These are phyloP conservation scores for Drosophila kurseongensis DNA, from an alignment of 1,140 invertebrate genomes.

Conservation along the genomic window DNA sequence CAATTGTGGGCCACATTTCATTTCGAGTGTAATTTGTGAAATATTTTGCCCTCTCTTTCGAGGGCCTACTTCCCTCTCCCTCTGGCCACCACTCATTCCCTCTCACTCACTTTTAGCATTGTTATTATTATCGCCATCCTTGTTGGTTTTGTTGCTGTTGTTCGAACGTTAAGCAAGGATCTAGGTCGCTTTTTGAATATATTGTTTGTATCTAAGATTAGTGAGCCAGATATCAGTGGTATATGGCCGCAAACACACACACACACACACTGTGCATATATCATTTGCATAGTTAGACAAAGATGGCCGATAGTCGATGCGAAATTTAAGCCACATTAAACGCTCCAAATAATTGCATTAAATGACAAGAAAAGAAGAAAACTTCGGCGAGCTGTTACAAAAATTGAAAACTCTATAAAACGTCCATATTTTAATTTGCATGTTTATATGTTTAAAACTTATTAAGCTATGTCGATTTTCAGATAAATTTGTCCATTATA, in stretches of 20 bases:
- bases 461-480: too few relatives aligned
- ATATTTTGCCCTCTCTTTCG: constrained; percentile 47
- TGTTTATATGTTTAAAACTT: too few relatives aligned
- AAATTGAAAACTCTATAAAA: too few relatives aligned
- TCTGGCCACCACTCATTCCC: constrained; percentile 1
- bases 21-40: constrained; percentile 69
- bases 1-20: constrained; percentile 59
- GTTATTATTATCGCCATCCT: constrained; percentile 73
- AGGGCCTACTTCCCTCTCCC: constrained; percentile 6
- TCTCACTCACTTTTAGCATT: constrained; percentile 39
- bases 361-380: not conserved
- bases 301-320: constrained; percentile 34
- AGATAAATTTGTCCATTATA: too few relatives aligned
- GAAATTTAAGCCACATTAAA: constrained; percentile 45
- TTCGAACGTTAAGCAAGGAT: constrained; percentile 65
- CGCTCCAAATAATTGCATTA: constrained; percentile 6
- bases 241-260: constrained; percentile 55
- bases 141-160: constrained; percentile 40
- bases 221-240: constrained; percentile 73
- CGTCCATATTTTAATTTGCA: too few relatives aligned
- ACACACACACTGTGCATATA: constrained; percentile 37
- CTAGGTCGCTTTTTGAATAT: constrained; percentile 82
- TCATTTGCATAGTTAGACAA: constrained; percentile 49
- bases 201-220: constrained; percentile 81
- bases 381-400: too few relatives aligned